Percentiles rank a stretch among this genome's conserved stretches.
These are phyloP conservation scores for Oncorhynchus keta DNA, from an alignment of 2,113 vertebrate genomes.

Conservation along the genomic window DNA sequence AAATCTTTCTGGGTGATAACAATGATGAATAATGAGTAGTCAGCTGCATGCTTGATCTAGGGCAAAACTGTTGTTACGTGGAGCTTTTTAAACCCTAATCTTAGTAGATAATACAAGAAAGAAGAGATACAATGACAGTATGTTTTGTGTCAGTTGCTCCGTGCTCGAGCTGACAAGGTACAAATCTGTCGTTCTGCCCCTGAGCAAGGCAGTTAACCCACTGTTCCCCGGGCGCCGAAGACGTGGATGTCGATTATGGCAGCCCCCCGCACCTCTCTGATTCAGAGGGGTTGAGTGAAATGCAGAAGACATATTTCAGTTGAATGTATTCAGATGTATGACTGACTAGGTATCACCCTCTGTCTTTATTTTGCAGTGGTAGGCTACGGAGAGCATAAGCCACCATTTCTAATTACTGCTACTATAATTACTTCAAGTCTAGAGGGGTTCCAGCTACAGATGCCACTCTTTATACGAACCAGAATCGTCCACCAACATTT, in stretches of 20 bases:
- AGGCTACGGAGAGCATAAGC: neutral
- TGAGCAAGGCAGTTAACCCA: too few species aligned
- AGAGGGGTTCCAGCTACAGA: neutral
- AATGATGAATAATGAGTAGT: conserved; percentile 69
- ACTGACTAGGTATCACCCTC: too few species aligned
- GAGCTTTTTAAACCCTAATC: conserved; percentile 54
- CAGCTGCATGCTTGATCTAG: conserved; percentile 60
- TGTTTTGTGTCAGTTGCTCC: conserved; percentile 39
- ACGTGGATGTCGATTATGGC: too few species aligned
- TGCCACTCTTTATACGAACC: neutral
- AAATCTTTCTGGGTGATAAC: conserved; percentile 67
- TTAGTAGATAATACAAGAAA: conserved; percentile 46
- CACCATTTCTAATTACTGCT: neutral
- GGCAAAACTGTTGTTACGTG: conserved; percentile 52
- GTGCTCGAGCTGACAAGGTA: neutral
- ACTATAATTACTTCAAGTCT: conserved; percentile 9
- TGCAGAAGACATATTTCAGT: too few species aligned
- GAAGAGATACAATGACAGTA: conserved; percentile 38
- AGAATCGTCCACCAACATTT: neutral
- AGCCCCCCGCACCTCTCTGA: too few species aligned
- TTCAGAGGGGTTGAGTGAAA: too few species aligned
- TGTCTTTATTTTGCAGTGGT: conserved; percentile 7
- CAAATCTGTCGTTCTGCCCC: too few species aligned
- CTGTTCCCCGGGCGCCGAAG: too few species aligned
- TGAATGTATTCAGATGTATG: too few species aligned